Percentiles rank a stretch among this genome's conserved stretches.
Evolutionary conservation across 2,797 vertebrate genomes (phyloP).

Genomic region (Philypnodon macrostomus): DNA sequence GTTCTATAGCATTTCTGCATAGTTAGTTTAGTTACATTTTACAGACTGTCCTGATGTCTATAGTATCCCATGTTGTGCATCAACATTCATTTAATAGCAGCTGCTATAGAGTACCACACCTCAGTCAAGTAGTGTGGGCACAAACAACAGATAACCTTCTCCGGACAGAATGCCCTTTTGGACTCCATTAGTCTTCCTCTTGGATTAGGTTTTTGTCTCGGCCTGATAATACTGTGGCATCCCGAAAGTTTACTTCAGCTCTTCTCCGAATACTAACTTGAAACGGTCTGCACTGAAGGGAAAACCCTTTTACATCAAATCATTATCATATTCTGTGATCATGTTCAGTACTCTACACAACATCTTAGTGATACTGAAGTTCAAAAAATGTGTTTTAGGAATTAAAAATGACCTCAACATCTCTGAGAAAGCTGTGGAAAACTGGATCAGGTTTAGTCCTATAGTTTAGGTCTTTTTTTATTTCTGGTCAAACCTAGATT

Average conservation of each 20-base stretch:
- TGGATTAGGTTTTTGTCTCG: slow-evolving; percentile 37
- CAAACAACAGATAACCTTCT: slow-evolving; percentile 38
- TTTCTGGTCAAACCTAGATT: too few relatives aligned
- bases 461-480: too few relatives aligned
- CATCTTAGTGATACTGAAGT: too few relatives aligned
- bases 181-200: slow-evolving; percentile 30
- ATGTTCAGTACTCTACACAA: slow-evolving; percentile 35
- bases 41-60: too few relatives aligned
- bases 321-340: slow-evolving; percentile 24
- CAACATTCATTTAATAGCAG: too few relatives aligned
- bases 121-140: slow-evolving; percentile 16
- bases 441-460: too few relatives aligned
- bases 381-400: too few relatives aligned
- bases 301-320: slow-evolving; percentile 74
- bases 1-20: too few relatives aligned
- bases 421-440: too few relatives aligned
- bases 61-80: too few relatives aligned
- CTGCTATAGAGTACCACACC: not conserved
- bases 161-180: slow-evolving; percentile 24
- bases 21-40: too few relatives aligned
- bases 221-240: slow-evolving; percentile 38
- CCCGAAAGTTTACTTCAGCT: slow-evolving; percentile 28
- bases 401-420: too few relatives aligned
- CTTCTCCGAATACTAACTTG: slow-evolving; percentile 34
- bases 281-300: slow-evolving; percentile 58